Percentiles rank a stretch among this genome's conserved stretches.
These are phyloP conservation scores for Drosophila kanapiae DNA, from an alignment of 1,140 invertebrate species.

Conservation along the genomic window DNA sequence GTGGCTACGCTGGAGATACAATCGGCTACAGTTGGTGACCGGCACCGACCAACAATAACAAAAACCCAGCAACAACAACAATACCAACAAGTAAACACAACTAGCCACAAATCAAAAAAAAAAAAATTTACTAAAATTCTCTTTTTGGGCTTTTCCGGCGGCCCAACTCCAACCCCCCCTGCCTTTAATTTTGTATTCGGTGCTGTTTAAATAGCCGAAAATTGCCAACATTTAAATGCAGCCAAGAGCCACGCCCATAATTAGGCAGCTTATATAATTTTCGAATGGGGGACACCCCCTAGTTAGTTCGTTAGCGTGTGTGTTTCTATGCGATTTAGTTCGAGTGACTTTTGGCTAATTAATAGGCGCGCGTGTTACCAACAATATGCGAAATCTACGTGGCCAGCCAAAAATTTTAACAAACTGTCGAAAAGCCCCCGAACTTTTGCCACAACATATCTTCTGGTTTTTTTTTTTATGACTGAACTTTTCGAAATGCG, in stretches of 20 bases:
- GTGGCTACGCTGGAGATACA: slow-evolving; percentile 30
- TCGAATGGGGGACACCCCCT: neutral
- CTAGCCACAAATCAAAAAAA: slow-evolving; percentile 55
- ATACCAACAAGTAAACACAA: neutral
- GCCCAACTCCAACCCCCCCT: neutral
- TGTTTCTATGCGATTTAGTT: slow-evolving; percentile 29
- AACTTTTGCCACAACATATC: slow-evolving; percentile 18
- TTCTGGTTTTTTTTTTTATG: no score
- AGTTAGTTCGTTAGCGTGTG: slow-evolving; percentile 29
- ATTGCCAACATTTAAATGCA: slow-evolving; percentile 57
- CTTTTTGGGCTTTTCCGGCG: slow-evolving; percentile 9
- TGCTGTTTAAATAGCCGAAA: slow-evolving; percentile 52
- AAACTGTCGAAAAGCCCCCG: slow-evolving; percentile 15
- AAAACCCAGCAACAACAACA: slow-evolving; percentile 11
- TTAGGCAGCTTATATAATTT: slow-evolving; percentile 60
- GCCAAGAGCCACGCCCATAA: slow-evolving; percentile 54
- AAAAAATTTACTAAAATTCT: slow-evolving; percentile 50
- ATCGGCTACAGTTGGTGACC: slow-evolving; percentile 51
- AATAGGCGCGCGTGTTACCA: slow-evolving; percentile 60
- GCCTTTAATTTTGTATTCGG: slow-evolving; percentile 28
- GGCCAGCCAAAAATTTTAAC: slow-evolving; percentile 17
- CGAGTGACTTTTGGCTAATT: slow-evolving; percentile 57
- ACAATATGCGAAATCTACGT: slow-evolving; percentile 57
- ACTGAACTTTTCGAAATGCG: slow-evolving; percentile 2
- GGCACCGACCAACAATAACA: slow-evolving; percentile 23